phyloP scores from a whole-genome alignment of 2,888 invertebrate species.

The Acrobasis consociella region DNA sequence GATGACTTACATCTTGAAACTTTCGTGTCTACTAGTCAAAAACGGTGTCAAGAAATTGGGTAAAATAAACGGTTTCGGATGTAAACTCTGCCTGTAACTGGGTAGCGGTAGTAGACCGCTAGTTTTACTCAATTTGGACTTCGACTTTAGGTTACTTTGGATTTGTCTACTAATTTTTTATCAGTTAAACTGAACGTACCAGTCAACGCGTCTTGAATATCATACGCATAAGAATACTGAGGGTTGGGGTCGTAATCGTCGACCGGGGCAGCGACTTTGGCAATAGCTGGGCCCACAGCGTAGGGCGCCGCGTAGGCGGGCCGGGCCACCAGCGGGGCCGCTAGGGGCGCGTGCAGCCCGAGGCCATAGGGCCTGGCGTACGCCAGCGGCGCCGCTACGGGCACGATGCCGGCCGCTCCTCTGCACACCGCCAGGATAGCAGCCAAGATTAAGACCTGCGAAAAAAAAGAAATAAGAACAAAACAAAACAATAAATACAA shows the following conservation, averaged over 20 bases:
- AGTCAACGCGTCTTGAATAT: constrained; percentile 86
- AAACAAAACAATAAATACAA: too few relatives aligned
- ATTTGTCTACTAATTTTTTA: not conserved
- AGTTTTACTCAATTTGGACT: too few relatives aligned
- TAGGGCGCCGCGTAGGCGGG: constrained; percentile 41
- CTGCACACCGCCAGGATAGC: constrained; percentile 60
- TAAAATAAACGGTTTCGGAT: too few relatives aligned
- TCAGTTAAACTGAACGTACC: constrained; percentile 64
- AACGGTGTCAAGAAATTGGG: too few relatives aligned
- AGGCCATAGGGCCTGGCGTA: constrained; percentile 55
- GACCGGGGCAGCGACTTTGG: constrained; percentile 68
- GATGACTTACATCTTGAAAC: too few relatives aligned
- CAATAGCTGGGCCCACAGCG: constrained; percentile 53
- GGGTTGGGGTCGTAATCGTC: constrained; percentile 85
- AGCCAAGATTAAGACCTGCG: constrained; percentile 61
- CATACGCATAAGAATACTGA: constrained; percentile 87
- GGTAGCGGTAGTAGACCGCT: too few relatives aligned
- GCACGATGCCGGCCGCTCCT: constrained; percentile 52
- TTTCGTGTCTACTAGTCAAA: too few relatives aligned
- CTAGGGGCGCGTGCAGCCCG: constrained; percentile 29
- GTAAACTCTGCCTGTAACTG: too few relatives aligned
- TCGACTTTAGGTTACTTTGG: too few relatives aligned
- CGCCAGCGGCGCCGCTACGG: constrained; percentile 54
- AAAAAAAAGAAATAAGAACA: too few relatives aligned
- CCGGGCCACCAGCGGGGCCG: constrained; percentile 44